Conservation (phyloP, 2,113 vertebrate genomes). For the Rhinoderma darwinii region DNA sequence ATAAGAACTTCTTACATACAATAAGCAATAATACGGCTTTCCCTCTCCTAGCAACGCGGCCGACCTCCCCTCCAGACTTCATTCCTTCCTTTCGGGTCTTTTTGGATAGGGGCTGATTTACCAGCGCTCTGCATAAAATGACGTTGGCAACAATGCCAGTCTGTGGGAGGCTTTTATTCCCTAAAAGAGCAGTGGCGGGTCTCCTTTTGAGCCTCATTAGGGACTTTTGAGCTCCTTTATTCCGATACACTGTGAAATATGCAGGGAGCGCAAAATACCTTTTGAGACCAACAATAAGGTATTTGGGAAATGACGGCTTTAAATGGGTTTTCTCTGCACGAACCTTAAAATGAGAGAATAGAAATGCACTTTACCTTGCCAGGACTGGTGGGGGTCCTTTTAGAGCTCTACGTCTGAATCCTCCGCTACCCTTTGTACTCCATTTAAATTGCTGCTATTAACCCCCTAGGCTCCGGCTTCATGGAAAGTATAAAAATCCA, state of each 20-base stretch:
- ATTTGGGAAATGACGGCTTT: conserved; percentile 47
- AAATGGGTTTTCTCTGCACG: conserved; percentile 54
- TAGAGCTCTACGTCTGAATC: conserved; percentile 5
- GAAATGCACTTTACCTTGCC: conserved; percentile 53
- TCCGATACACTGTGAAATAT: conserved; percentile 34
- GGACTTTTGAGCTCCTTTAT: conserved; percentile 52
- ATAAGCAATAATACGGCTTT: conserved; percentile 39
- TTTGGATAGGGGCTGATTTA: conserved; percentile 41
- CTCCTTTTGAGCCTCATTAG: conserved; percentile 54
- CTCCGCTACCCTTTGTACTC: not conserved
- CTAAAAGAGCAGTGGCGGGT: conserved; percentile 53
- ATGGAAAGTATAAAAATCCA: not conserved
- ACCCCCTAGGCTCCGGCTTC: not conserved
- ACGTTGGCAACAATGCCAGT: conserved; percentile 23
- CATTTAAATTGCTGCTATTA: conserved; percentile 45
- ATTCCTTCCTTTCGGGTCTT: conserved; percentile 15
- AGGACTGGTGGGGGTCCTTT: not conserved
- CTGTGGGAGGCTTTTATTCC: conserved; percentile 44
- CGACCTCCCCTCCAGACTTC: not conserved
- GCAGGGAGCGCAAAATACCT: conserved; percentile 52
- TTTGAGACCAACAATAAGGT: conserved; percentile 42
- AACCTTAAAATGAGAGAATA: conserved; percentile 40
- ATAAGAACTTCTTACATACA: not conserved
- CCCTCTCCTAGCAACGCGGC: conserved; percentile 53
- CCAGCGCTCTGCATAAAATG: conserved; percentile 36